Conservation (phyloP, 1,140 invertebrate species). For the Formica exsecta region DNA sequence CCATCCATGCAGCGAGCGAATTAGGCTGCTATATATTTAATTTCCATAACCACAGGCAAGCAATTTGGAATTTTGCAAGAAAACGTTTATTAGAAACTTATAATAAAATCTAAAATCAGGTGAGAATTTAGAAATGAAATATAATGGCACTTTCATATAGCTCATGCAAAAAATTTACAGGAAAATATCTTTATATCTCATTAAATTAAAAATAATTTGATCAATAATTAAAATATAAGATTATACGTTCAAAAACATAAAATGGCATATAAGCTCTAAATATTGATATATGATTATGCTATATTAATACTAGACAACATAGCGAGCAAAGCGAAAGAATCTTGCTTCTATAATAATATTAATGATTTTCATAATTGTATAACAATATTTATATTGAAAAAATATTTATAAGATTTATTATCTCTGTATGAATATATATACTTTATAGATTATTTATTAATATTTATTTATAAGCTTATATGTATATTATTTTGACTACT, state of each 20-base stretch:
- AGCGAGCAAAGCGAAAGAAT: slow-evolving; percentile 52
- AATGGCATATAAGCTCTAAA: slow-evolving; percentile 53
- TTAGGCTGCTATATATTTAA: slow-evolving; percentile 79
- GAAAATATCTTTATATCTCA: slow-evolving; percentile 31
- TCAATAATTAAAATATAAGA: slow-evolving; percentile 24
- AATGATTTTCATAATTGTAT: slow-evolving; percentile 11
- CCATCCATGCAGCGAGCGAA: slow-evolving; percentile 77
- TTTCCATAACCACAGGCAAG: slow-evolving; percentile 76
- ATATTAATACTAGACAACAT: slow-evolving; percentile 22
- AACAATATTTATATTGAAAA: neutral
- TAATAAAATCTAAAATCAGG: slow-evolving; percentile 59
- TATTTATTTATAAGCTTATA: neutral
- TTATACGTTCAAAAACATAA: slow-evolving; percentile 42
- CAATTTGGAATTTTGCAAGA: slow-evolving; percentile 68
- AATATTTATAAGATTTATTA: neutral
- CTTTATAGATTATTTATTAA: neutral
- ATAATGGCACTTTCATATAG: slow-evolving; percentile 67
- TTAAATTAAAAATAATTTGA: slow-evolving; percentile 40
- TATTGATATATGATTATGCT: slow-evolving; percentile 29
- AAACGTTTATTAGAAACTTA: slow-evolving; percentile 30
- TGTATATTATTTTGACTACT: slow-evolving; percentile 6
- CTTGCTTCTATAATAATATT: slow-evolving; percentile 54
- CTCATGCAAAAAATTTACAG: slow-evolving; percentile 60
- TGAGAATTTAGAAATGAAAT: slow-evolving; percentile 70
- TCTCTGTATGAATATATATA: neutral